Evolutionary conservation across 2,113 vertebrate genomes (phyloP), one percentile per base, ranked within the genome.

Genomic region (Pelusios castaneus): DNA sequence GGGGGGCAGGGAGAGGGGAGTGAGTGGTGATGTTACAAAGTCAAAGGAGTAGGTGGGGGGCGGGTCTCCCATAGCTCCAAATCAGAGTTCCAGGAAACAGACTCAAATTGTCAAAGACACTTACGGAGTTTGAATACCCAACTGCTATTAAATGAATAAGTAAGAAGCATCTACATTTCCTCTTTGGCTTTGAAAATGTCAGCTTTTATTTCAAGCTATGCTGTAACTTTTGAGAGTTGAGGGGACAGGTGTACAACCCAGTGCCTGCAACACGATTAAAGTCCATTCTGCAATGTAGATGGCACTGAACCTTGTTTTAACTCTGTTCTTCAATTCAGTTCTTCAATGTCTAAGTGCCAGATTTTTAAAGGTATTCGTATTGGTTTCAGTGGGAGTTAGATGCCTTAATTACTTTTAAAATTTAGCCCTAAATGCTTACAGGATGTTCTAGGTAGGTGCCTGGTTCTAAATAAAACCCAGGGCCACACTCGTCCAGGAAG

Each of bases 191-290:
- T 77, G 84, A 84, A 95, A 95, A 85, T 85, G 8, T 91, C 92
- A 82, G 90, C 80, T 80, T 93, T 94, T 92, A 77, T 95, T 93
- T 95, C 80, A 73, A 83, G 80, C 63, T 85, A 63, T 79, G 29
- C 41, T 58, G 79, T 31, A 75, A 84, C n/a, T 76, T 60, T 90
- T 45, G 89, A 82, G 45, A 41, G 60, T 75, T 54, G 82, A 84
- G 54, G 38, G 22, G 55, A 75, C 77, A 63, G 52, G 67, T 6
- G 89, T 88, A 31, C 11, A 41, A 43, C 89, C 88, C 91, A 27
- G 41, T 83, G 43, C 31, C 84, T 56, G 89, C 47, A 85, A 75
- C 10, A 5, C 13, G 87, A 91, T 88, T 43, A 47, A 79, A 93
- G 73, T 56, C 67, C 0, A 43, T 84, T 19, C 92, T 91, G 16